Percentiles rank a stretch among this genome's conserved stretches.
These are phyloP conservation scores for Cheilosia scutellata DNA, from an alignment of 2,888 invertebrate genomes.

Conservation along the genomic window DNA sequence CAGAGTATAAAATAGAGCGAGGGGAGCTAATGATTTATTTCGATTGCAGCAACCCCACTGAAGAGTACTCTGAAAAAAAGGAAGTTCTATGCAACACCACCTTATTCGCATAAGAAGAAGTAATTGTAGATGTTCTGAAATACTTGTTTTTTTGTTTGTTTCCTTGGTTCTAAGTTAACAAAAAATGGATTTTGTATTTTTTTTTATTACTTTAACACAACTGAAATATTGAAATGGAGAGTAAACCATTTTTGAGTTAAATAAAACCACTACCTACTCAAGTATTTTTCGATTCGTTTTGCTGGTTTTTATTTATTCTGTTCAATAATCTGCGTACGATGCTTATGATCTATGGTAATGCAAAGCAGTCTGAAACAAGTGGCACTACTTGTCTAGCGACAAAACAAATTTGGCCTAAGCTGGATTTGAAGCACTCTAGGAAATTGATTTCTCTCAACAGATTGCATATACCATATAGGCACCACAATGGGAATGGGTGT, in stretches of 20 bases:
- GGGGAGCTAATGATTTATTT: conserved; percentile 24
- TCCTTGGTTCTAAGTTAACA: conserved; percentile 29
- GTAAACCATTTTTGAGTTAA: conserved; percentile 39
- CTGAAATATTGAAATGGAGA: conserved; percentile 28
- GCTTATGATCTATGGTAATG: too few relatives aligned
- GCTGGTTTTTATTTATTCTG: background rate
- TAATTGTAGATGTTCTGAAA: conserved; percentile 31
- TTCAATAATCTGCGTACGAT: too few relatives aligned
- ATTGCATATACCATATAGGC: too few relatives aligned
- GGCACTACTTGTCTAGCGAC: too few relatives aligned
- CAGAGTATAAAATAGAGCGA: background rate
- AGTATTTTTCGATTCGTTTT: background rate
- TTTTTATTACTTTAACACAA: conserved; percentile 37
- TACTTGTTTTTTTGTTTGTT: conserved; percentile 60
- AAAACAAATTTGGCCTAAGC: too few relatives aligned
- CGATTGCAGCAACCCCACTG: conserved; percentile 81
- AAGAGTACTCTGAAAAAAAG: conserved; percentile 83
- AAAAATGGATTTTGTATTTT: conserved; percentile 50
- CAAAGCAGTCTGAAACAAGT: too few relatives aligned
- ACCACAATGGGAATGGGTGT: too few relatives aligned
- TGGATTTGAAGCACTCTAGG: too few relatives aligned
- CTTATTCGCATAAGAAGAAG: conserved; percentile 79
- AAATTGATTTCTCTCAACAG: too few relatives aligned
- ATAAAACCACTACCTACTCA: background rate
- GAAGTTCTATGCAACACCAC: conserved; percentile 82